Base-by-base conservation (phyloP, 1,140 invertebrate genomes). In the Drosophila tsacasi region DNA sequence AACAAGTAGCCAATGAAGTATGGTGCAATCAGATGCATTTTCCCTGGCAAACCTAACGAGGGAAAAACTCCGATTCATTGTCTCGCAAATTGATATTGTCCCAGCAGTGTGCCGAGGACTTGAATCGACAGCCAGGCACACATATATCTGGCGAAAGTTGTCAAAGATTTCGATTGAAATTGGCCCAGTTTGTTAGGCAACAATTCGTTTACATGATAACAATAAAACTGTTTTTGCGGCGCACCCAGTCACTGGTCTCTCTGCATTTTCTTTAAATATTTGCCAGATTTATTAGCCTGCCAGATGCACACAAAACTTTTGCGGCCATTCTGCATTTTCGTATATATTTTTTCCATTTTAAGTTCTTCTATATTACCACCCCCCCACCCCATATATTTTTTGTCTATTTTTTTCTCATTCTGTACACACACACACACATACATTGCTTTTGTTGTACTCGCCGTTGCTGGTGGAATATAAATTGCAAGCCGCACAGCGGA, bases 1-100 rank as follows among this genome's bases (percentile, higher is more conserved):
- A 62, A 67, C 73, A 55, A 86, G 83, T 73, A 75, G 82, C 64
- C 77, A 74, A 77, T 80, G 73, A 89, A 87, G 66, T 65, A 76
- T 83, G 61, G 68, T 83, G 83, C 84, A 89, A 83, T 89, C 84
- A 80, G 79, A 83, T 80, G 84, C 80, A 80, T 83, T 76, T 82
- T 72, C 77, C 47, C 77, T 71, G 60, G 71, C 63, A 47, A 47
- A 67, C 57, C 81, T 79, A 83, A 83, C 76, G 66, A 80, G 76
- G 50, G 63, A 60, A 65, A 83, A 73, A 63, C 35, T 77, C 58
- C 61, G 54, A 67, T 60, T 67, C 71, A 80, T 86, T 86, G 83
- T 89, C 80, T 83, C 65, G 76, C 84, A 89, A 87, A 87, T 89
- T 89, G 84, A 87, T 89, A 79, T 87, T 86, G 79, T 68, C 40